Base-by-base conservation (phyloP, 2,797 vertebrate genomes). In the Pempheris klunzingeri region DNA sequence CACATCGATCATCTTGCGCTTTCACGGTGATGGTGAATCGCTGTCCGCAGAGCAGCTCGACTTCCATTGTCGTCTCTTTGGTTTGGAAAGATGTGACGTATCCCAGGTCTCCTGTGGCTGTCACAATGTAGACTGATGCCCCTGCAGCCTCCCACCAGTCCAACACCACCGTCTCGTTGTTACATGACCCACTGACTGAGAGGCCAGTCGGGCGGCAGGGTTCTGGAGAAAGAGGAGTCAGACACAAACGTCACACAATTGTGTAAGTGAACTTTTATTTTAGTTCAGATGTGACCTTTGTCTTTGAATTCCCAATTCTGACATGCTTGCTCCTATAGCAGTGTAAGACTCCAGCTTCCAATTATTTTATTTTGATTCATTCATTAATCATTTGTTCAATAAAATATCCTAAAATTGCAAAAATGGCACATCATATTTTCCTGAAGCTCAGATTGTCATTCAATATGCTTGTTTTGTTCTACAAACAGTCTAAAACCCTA, bases 1-100 rank as follows among this genome's bases (percentile, higher is more conserved):
- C 67, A 58, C 95, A 96, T 22, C 3, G 39, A 12, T 88, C 53
- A 17, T 87, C 88, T 65, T 79, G 75, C 15, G 91, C 88, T n/a
- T 52, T 57, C 8, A 95, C 91, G 0, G 83, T 92, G 68, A 96
- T 90, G 53, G 15, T 94, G 67, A 91, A 96, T 7, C 78, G 71
- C 44, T 95, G 95, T 88, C 95, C 95, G 30, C 95, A 96, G 9
- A 71, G 85, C 49, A 96, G 84, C 4, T 82, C 79, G 0, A 52
- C n/a, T 49, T 84, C 74, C n/a, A 90, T 20, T 5, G 1, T 69
- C 0, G 91, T 90, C 18, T 82, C 71, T 1, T 77, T 69, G 34
- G 90, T 93, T 77, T 86, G 87, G 74, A 91, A 89, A 32, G 79
- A 52, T 0, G 49, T 55, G 3, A 28, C 9, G 3, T 91, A 94